phyloP scores from a whole-genome alignment of 92 coral and sea anemone genomes.

The Siderastrea siderea region DNA sequence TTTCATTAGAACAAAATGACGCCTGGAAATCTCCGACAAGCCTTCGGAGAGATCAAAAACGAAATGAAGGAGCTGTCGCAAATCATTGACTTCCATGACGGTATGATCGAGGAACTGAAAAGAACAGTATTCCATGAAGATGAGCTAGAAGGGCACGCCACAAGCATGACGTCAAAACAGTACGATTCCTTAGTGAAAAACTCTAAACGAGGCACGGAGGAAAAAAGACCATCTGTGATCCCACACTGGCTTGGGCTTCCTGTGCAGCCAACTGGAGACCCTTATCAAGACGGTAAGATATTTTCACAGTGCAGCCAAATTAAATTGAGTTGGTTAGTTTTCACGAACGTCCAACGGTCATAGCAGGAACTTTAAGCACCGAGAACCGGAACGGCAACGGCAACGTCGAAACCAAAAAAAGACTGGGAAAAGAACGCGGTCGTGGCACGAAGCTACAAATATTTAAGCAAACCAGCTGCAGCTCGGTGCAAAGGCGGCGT shows the following conservation, averaged over 20 bases:
- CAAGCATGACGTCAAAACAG: conserved; percentile 68
- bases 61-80: conserved; percentile 11
- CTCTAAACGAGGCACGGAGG: neutral
- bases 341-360: neutral
- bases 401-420: no score
- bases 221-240: conserved; percentile 59
- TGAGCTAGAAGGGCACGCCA: neutral
- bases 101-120: conserved; percentile 3
- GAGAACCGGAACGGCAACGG: no score
- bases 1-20: neutral
- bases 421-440: no score
- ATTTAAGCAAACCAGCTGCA: no score
- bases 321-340: neutral
- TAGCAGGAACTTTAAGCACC: no score
- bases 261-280: conserved; percentile 35
- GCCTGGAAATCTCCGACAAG: conserved; percentile 41
- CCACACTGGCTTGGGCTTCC: conserved; percentile 84
- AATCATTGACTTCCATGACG: neutral
- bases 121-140: conserved; percentile 24
- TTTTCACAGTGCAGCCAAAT: neutral
- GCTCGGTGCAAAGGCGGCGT: no score
- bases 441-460: no score
- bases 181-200: conserved; percentile 52
- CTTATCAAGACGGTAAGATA: conserved; percentile 34
- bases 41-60: conserved; percentile 42